Conservation (phyloP, 1,140 invertebrate genomes). For the Drosophila erecta region DNA sequence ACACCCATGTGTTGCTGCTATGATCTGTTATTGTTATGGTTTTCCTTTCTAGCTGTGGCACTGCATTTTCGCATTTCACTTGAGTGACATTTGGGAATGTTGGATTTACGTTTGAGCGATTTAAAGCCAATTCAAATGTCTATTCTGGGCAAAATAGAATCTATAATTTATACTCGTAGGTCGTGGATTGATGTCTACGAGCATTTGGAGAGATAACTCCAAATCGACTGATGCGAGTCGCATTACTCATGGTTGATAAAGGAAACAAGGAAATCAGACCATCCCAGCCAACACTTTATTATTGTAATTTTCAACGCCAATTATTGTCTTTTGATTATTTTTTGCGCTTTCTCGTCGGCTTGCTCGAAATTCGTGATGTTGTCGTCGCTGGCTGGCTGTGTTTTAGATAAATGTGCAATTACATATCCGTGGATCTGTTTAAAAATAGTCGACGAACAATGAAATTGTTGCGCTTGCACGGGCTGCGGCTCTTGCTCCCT, state of each 20-base stretch:
- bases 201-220: neutral
- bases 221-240: no score
- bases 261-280: constrained; percentile 22
- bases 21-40: constrained; percentile 37
- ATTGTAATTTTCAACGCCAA: constrained; percentile 36
- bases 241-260: constrained; percentile 14
- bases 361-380: constrained; percentile 31
- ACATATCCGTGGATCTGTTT: constrained; percentile 29
- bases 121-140: neutral
- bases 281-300: constrained; percentile 19
- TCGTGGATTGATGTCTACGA: neutral
- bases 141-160: neutral
- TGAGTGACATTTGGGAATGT: constrained; percentile 3
- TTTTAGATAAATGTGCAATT: constrained; percentile 47
- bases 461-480: constrained; percentile 51
- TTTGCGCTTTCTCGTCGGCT: neutral
- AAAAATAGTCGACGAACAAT: constrained; percentile 60
- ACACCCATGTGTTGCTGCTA: constrained; percentile 38
- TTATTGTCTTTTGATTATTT: constrained; percentile 39
- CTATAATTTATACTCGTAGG: neutral
- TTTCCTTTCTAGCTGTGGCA: constrained; percentile 22
- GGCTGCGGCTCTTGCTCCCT: constrained; percentile 8
- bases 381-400: constrained; percentile 8
- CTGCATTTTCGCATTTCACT: constrained; percentile 23
- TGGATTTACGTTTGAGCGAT: neutral